These are phyloP conservation scores for Acanthurus tractus DNA, from an alignment of 2,797 vertebrate species.

Conservation along the genomic window DNA sequence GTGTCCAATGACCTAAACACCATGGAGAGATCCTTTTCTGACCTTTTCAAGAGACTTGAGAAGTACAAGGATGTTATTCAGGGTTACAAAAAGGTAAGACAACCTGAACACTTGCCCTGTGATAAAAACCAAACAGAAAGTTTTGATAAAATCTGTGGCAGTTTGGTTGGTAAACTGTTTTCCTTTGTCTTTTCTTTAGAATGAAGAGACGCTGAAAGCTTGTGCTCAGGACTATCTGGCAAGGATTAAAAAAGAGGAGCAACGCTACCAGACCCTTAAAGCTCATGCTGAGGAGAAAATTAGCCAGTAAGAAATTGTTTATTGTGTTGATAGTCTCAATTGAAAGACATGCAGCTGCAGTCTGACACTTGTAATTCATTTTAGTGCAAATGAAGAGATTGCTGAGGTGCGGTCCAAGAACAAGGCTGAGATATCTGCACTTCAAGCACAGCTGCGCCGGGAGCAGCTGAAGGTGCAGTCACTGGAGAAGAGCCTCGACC, in stretches of 20 bases:
- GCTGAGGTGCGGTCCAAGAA: conserved; percentile 89
- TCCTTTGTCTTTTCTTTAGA: conserved; percentile 78
- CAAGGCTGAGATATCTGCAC: conserved; percentile 84
- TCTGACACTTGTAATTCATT: conserved; percentile 2
- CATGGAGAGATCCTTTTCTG: conserved; percentile 91
- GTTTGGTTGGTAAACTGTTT: not conserved
- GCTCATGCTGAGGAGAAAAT: conserved; percentile 95
- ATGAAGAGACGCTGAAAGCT: conserved; percentile 93
- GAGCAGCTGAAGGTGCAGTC: conserved; percentile 93
- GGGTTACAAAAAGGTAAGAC: conserved; percentile 90
- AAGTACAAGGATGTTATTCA: conserved; percentile 92
- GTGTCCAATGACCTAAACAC: conserved; percentile 86
- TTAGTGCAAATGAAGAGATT: conserved; percentile 92
- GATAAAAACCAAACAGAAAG: not conserved
- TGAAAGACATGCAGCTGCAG: not conserved
- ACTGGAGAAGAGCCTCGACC: conserved; percentile 91
- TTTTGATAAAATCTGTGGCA: not conserved
- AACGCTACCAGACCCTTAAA: conserved; percentile 93
- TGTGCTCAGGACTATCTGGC: conserved; percentile 89
- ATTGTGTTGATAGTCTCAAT: not conserved
- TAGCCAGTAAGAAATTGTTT: conserved; percentile 81
- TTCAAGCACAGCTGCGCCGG: conserved; percentile 89
- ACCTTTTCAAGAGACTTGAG: conserved; percentile 93
- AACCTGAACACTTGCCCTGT: accelerated
- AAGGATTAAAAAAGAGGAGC: conserved; percentile 90